Conservation (phyloP, 2,113 vertebrate genomes). For the Pycnonotus jocosus region DNA sequence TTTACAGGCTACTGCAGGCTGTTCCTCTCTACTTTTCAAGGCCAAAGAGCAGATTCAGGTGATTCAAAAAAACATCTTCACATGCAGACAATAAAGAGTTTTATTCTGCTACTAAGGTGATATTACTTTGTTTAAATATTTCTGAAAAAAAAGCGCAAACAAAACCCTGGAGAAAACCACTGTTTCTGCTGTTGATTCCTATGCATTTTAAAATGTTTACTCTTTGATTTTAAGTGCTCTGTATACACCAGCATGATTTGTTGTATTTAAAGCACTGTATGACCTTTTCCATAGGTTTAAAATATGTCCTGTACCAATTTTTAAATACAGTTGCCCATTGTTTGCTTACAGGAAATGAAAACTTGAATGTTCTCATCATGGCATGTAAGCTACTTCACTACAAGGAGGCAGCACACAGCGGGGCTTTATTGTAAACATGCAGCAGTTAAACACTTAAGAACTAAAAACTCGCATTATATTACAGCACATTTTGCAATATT, state of each 20-base stretch:
- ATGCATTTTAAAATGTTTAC: not conserved
- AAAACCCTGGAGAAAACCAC: not conserved
- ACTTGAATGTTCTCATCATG: too few species aligned
- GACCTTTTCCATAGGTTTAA: not conserved
- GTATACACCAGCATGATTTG: not conserved
- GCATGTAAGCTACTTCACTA: not conserved
- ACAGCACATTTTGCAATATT: slow-evolving; percentile 15
- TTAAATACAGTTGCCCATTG: not conserved
- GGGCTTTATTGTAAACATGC: not conserved
- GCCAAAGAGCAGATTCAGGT: not conserved
- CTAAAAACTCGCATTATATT: not conserved
- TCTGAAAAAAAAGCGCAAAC: not conserved
- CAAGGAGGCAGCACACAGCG: not conserved
- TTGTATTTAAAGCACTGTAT: not conserved
- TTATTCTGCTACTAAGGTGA: not conserved
- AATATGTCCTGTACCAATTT: not conserved
- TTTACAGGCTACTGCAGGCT: not conserved
- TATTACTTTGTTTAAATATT: not conserved
- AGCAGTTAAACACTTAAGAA: not conserved
- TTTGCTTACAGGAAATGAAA: not conserved
- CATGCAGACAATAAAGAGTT: not conserved
- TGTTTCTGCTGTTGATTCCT: not conserved
- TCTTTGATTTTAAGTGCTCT: not conserved
- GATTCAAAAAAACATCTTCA: not conserved
- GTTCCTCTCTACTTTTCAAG: not conserved